These are phyloP conservation scores for Drosophila repleta DNA, from an alignment of 1,140 invertebrate species.

Conservation along the genomic window DNA sequence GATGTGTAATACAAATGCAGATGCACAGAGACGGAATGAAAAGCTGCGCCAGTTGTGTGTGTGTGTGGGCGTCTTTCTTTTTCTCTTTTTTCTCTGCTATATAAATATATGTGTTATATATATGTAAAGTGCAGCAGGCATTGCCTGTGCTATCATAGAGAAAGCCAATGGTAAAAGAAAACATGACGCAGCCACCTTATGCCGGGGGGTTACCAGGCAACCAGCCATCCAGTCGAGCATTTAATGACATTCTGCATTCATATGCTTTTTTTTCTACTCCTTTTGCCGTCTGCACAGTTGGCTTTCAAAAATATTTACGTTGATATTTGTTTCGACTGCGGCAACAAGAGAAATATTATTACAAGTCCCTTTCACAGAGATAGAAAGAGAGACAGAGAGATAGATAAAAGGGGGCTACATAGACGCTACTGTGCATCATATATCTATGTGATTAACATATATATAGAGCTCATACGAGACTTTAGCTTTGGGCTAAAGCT, in stretches of 20 bases:
- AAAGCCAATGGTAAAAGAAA: conserved; percentile 1
- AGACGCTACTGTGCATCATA: background rate
- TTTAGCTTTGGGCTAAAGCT: too few species aligned
- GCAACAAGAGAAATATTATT: conserved; percentile 38
- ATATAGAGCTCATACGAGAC: background rate
- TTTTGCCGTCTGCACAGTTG: conserved; percentile 17
- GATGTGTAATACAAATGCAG: conserved; percentile 45
- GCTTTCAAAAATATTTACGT: conserved; percentile 34
- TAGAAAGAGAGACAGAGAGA: background rate
- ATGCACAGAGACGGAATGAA: conserved; percentile 27
- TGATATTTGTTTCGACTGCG: conserved; percentile 22
- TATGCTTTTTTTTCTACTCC: conserved; percentile 1
- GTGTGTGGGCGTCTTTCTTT: background rate
- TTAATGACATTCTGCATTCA: conserved; percentile 46
- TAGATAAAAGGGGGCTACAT: background rate
- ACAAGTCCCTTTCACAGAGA: conserved; percentile 21
- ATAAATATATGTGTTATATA: background rate
- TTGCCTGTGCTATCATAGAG: background rate
- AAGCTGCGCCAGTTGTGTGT: conserved; percentile 15
- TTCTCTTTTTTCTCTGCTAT: background rate
- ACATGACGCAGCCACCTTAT: conserved; percentile 7
- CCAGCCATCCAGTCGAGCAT: conserved; percentile 26
- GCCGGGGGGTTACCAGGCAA: background rate
- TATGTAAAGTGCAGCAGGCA: too few species aligned
- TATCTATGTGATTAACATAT: background rate